Evolutionary conservation across 2,797 vertebrate genomes (phyloP).

Genomic region (Pygocentrus nattereri): DNA sequence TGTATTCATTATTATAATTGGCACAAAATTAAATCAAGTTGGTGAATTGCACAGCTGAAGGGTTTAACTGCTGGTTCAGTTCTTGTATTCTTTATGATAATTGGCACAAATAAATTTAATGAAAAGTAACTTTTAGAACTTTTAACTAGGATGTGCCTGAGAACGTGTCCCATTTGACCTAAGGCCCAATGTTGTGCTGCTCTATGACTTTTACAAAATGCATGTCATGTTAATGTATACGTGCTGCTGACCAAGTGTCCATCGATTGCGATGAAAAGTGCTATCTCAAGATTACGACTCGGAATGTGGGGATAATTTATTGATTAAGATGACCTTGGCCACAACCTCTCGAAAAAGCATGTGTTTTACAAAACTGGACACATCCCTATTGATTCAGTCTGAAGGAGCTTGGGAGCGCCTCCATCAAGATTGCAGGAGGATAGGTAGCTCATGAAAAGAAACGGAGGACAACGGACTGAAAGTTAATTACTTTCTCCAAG

Average conservation of each 20-base stretch:
- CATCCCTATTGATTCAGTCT: conserved; percentile 39
- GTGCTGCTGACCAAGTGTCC: conserved; percentile 48
- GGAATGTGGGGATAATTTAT: conserved; percentile 47
- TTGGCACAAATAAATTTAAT: not conserved
- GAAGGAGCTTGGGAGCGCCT: conserved; percentile 33
- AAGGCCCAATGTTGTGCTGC: not conserved
- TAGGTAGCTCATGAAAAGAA: conserved; percentile 46
- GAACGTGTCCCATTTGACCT: conserved; percentile 4
- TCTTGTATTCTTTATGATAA: not conserved
- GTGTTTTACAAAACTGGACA: conserved; percentile 51
- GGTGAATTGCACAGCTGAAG: not conserved
- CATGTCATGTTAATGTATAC: conserved; percentile 23
- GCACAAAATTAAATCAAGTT: not conserved
- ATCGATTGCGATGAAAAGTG: conserved; percentile 55
- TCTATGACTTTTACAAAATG: conserved; percentile 12
- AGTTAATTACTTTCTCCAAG: conserved; percentile 53
- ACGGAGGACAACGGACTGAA: conserved; percentile 35
- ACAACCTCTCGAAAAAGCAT: conserved; percentile 38
- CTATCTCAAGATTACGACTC: conserved; percentile 51
- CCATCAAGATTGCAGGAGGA: conserved; percentile 25
- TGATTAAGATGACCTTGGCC: conserved; percentile 59
- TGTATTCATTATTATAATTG: not conserved
- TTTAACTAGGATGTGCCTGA: not conserved
- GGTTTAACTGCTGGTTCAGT: not conserved
- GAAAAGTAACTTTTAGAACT: not conserved